These are phyloP conservation scores for Hyaena hyaena DNA, from an alignment of 2,113 vertebrate species.

Conservation along the genomic window DNA sequence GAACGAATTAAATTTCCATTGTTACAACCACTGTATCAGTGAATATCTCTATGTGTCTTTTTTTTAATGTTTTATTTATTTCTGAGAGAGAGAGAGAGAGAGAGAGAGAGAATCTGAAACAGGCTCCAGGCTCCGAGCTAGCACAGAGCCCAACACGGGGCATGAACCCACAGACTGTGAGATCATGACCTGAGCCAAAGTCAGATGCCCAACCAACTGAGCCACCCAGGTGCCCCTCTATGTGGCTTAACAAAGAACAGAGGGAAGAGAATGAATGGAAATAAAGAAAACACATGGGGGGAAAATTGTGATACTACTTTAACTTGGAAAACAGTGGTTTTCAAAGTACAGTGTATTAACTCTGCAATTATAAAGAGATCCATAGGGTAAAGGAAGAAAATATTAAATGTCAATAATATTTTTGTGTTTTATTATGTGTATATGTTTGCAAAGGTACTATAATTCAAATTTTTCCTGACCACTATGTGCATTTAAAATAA, in stretches of 20 bases:
- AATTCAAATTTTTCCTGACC: background rate
- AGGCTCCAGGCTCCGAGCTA: too few relatives aligned
- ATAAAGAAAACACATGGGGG: background rate
- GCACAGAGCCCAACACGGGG: too few relatives aligned
- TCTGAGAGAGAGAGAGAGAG: too few relatives aligned
- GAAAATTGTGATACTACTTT: background rate
- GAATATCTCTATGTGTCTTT: background rate
- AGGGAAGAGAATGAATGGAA: background rate
- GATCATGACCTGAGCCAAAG: too few relatives aligned
- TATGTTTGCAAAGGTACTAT: background rate
- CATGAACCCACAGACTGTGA: too few relatives aligned
- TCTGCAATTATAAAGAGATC: background rate
- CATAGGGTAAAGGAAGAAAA: background rate
- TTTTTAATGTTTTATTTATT: too few relatives aligned
- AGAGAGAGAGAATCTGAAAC: too few relatives aligned
- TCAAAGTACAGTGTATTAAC: background rate
- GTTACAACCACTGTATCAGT: background rate
- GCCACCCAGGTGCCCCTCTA: too few relatives aligned
- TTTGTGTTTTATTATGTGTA: background rate
- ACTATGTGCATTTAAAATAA: background rate
- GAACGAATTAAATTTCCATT: conserved; percentile 2
- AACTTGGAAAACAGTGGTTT: background rate
- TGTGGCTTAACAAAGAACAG: conserved; percentile 5
- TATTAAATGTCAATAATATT: background rate
- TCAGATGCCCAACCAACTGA: too few relatives aligned